Percentiles rank a stretch among this genome's conserved stretches.
phyloP scores from a whole-genome alignment of 2,797 vertebrate species.

The Mycteria americana region DNA sequence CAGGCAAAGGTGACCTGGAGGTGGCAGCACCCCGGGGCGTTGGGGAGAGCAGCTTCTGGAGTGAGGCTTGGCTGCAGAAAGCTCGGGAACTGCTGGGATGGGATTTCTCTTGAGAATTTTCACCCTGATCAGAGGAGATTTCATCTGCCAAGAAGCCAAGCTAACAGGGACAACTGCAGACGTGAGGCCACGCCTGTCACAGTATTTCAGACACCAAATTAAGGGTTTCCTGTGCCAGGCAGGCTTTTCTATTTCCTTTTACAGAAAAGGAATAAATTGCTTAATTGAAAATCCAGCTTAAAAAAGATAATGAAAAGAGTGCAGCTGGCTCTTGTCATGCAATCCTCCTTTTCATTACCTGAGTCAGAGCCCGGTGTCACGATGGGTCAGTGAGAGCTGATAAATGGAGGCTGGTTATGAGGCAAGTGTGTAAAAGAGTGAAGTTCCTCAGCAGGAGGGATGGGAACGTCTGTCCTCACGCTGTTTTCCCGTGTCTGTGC shows the following conservation, averaged over 20 bases:
- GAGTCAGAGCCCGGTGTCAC: accelerated
- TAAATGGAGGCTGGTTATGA: background rate
- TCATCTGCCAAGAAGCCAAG: background rate
- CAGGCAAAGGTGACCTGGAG: background rate
- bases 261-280: background rate
- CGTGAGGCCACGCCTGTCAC: background rate
- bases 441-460: background rate
- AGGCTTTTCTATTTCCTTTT: background rate
- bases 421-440: too few species aligned
- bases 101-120: background rate
- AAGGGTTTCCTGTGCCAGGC: background rate
- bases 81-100: background rate
- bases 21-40: background rate
- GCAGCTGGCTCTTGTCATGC: background rate
- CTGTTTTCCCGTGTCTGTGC: background rate
- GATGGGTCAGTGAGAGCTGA: accelerated
- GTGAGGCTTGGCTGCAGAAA: background rate
- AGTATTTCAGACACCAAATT: background rate
- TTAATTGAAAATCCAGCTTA: background rate
- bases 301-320: background rate
- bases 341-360: background rate
- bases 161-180: background rate
- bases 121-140: background rate
- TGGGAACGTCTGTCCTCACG: accelerated
- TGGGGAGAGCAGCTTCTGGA: background rate